These are phyloP conservation scores for Stegophylla sp. DNA, from an alignment of 2,888 invertebrate species.

Conservation along the genomic window DNA sequence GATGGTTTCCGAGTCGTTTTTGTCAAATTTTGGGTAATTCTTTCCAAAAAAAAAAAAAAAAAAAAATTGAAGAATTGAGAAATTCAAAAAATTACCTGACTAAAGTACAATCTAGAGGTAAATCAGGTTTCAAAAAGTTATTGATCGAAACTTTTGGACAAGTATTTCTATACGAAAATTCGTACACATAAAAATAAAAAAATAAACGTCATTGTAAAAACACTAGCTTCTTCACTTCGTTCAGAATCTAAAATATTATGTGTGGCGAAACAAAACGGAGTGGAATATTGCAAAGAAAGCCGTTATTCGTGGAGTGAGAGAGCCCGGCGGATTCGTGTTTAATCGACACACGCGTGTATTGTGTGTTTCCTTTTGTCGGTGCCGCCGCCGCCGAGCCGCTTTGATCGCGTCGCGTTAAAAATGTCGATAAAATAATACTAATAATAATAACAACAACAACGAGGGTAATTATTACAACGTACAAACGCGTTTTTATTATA, in stretches of 20 bases:
- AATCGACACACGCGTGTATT: neutral
- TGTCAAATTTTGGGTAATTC: too few species aligned
- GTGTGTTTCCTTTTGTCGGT: constrained; percentile 36
- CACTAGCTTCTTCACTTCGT: too few species aligned
- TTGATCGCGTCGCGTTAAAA: constrained; percentile 52
- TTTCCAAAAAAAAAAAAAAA: too few species aligned
- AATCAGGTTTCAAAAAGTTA: too few species aligned
- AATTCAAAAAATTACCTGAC: too few species aligned
- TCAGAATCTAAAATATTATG: too few species aligned
- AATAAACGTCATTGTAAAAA: too few species aligned
- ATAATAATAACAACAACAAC: constrained; percentile 40
- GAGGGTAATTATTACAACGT: constrained; percentile 51
- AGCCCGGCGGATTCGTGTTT: neutral
- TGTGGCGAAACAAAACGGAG: neutral
- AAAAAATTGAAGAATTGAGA: too few species aligned
- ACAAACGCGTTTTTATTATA: constrained; percentile 26
- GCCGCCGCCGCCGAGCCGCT: constrained; percentile 30
- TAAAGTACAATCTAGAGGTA: too few species aligned
- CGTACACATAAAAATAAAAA: too few species aligned
- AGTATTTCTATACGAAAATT: too few species aligned
- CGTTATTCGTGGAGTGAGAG: constrained; percentile 46
- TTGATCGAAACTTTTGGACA: too few species aligned
- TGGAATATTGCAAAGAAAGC: neutral
- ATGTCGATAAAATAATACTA: constrained; percentile 53
- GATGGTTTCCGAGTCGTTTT: neutral